Percentiles rank a stretch among this genome's conserved stretches.
Conservation (phyloP, 2,888 invertebrate species). For the Bedellia somnulentella region DNA sequence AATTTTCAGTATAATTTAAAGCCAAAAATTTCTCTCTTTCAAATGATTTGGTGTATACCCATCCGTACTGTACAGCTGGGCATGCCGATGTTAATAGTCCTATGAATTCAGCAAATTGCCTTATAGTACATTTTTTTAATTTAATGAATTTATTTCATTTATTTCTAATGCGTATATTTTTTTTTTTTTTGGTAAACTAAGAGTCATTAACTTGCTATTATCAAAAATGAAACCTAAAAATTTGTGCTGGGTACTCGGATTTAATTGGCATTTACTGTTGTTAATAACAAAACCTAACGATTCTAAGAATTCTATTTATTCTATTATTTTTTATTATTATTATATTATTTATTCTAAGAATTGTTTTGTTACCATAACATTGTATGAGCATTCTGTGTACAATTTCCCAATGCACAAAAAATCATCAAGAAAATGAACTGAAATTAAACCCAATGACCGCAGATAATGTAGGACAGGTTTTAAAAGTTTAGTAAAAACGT, state of each 20-base stretch:
- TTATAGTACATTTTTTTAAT: conserved; percentile 10
- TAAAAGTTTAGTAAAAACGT: conserved; percentile 7
- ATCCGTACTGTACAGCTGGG: conserved; percentile 17
- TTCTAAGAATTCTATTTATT: conserved; percentile 10
- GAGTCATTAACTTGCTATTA: neutral
- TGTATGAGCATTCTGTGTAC: conserved; percentile 1
- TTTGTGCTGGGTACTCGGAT: neutral
- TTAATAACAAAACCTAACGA: conserved; percentile 5
- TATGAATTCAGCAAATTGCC: conserved; percentile 11
- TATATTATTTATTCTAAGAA: conserved; percentile 8
- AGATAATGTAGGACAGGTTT: conserved; percentile 8
- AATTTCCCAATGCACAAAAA: conserved; percentile 3
- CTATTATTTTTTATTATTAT: conserved; percentile 11
- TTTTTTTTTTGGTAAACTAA: neutral
- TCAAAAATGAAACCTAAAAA: neutral
- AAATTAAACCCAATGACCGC: conserved; percentile 6
- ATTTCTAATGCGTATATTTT: conserved; percentile 2
- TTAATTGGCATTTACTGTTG: neutral
- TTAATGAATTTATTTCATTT: conserved; percentile 5
- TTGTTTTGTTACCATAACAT: conserved; percentile 1
- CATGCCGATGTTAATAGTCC: conserved; percentile 14
- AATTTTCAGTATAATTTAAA: too few relatives aligned
- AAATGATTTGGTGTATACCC: conserved; percentile 18
- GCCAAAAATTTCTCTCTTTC: too few relatives aligned
- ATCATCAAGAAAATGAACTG: conserved; percentile 11